Conservation (phyloP, 2,888 invertebrate genomes). For the Parnassius mnemosyne region DNA sequence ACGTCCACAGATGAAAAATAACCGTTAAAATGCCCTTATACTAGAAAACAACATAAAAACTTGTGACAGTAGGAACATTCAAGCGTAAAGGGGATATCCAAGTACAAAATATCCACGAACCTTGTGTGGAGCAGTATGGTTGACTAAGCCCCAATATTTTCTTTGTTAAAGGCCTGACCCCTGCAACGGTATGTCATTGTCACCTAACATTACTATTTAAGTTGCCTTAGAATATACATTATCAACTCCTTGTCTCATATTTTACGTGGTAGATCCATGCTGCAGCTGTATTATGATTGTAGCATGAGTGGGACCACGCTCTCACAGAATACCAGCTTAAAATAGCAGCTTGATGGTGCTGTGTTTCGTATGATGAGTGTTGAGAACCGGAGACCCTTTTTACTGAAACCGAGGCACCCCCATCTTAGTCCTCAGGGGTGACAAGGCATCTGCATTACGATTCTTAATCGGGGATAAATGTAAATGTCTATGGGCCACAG, state of each 20-base stretch:
- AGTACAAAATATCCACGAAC: conserved; percentile 8
- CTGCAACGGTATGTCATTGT: conserved; percentile 18
- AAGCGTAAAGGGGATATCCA: conserved; percentile 3
- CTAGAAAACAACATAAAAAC: background rate
- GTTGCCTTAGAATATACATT: no score
- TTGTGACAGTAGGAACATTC: background rate
- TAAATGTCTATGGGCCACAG: background rate
- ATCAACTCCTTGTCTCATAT: no score
- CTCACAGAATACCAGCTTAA: no score
- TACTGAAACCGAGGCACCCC: no score
- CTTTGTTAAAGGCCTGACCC: conserved; percentile 23
- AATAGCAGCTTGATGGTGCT: background rate
- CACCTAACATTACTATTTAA: background rate
- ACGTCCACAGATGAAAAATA: no score
- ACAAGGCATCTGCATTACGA: no score
- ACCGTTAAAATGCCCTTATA: background rate
- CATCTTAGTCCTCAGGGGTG: no score
- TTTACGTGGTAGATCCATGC: no score
- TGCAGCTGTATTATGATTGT: no score
- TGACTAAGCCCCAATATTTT: conserved; percentile 25
- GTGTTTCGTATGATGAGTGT: no score
- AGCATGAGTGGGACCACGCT: no score
- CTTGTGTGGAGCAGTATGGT: conserved; percentile 23
- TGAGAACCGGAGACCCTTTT: no score
- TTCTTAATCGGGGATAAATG: background rate